These are phyloP conservation scores for Trichechus manatus DNA, from an alignment of 2,113 vertebrate genomes.

Conservation along the genomic window DNA sequence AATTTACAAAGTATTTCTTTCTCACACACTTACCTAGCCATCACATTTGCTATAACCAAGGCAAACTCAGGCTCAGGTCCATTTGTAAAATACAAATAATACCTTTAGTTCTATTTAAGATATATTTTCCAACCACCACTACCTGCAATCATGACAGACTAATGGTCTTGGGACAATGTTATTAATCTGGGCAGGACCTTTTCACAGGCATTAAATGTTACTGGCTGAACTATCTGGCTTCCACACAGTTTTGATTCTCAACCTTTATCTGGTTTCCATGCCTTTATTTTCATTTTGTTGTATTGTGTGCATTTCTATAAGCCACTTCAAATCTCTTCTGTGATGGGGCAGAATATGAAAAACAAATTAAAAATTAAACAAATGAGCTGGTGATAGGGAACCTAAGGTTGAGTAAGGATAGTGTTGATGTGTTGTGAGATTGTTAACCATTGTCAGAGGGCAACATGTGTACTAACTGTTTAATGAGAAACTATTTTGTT, in stretches of 20 bases:
- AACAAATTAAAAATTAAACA: constrained; percentile 53
- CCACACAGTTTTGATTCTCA: not conserved
- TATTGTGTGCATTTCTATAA: constrained; percentile 13
- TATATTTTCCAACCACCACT: not conserved
- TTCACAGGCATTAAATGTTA: not conserved
- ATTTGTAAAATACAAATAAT: constrained; percentile 28
- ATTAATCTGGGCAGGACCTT: not conserved
- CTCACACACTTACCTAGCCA: not conserved
- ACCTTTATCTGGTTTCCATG: not conserved
- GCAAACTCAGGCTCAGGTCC: not conserved
- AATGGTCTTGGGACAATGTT: not conserved
- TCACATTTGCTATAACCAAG: not conserved
- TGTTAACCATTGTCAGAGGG: too few relatives aligned
- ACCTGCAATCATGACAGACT: not conserved
- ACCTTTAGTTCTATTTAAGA: constrained; percentile 24
- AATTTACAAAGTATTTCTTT: not conserved
- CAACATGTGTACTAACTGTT: too few relatives aligned
- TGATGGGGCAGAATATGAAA: constrained; percentile 8
- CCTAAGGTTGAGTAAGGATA: too few relatives aligned
- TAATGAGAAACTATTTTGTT: too few relatives aligned
- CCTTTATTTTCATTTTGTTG: constrained; percentile 30
- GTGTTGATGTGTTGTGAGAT: too few relatives aligned
- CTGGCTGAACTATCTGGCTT: not conserved
- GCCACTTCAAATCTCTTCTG: constrained; percentile 33
- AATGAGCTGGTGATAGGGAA: not conserved